Base-by-base conservation (phyloP, 2,797 vertebrate species). In the Chelonia mydas region DNA sequence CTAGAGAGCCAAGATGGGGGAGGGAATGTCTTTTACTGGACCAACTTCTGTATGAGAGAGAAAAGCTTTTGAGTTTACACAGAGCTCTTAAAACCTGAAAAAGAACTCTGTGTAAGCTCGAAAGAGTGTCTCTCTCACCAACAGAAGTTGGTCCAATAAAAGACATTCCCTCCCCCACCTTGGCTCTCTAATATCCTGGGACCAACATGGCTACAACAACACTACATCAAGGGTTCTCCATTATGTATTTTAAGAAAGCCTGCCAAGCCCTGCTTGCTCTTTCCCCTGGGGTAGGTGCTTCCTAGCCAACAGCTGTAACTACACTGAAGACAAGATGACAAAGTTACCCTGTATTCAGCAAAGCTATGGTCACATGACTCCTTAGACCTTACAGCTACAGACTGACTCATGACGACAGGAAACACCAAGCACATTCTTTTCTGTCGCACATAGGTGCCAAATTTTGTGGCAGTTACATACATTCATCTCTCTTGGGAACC, bases 321-420 rank as follows among this genome's bases (percentile, higher is more conserved):
- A 76, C 86, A 68, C 53, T 81, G 61, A 81, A 78, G 28, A 55
- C 54, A 86, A n/a, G 2, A 16, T 41, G 45, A 83, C 65, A 45
- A 45, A 68, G 72, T 50, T 57, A 51, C 51, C 9, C 37, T 45
- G 28, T 77, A 47, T 28, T 77, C 27, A 77, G 74, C 25, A 77
- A 47, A 47, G 21, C 55, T 83, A 51, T 41, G 47, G 55, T 77
- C 21, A 80, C 31, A 87, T 53, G 61, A 74, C 54, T 83, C 3
- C 0, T 45, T 0, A 87, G 33, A 28, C 2, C 28, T 86, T 83
- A 50, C 2, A 31, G 45, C 27, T 65, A 12, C 68, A 83, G 41
- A 41, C 41, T 41, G 41, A 23, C 23, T 54, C 3, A 3, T 53
- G 68, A 53, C 47, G 6, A 3, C 53, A 50, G 47, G 84, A 87